Percentiles rank a stretch among this genome's conserved stretches.
Evolutionary conservation across 2,888 invertebrate genomes (phyloP).

Genomic region (Drosophila limbata): DNA sequence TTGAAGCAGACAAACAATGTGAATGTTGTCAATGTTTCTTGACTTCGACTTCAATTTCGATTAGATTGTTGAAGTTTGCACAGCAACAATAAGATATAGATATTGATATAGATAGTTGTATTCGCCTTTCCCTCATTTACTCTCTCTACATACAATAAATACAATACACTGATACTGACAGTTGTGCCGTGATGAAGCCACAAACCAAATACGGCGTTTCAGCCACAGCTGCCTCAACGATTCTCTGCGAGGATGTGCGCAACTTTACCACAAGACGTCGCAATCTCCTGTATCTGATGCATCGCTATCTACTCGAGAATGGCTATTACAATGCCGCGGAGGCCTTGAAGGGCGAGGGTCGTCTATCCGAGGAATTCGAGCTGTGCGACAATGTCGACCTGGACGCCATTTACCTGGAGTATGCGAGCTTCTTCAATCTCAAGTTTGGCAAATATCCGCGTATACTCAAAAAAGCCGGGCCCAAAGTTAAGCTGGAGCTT

Average conservation of each 20-base stretch:
- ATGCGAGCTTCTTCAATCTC: conserved; percentile 93
- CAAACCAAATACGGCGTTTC: conserved; percentile 69
- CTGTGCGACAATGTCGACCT: conserved; percentile 97
- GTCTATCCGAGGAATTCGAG: conserved; percentile 88
- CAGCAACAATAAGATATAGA: conserved; percentile 2
- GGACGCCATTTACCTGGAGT: conserved; percentile 94
- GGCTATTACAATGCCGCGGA: conserved; percentile 89
- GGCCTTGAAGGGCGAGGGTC: conserved; percentile 90
- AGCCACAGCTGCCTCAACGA: conserved; percentile 54
- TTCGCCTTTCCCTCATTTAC: neutral
- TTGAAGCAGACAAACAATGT: conserved; percentile 45
- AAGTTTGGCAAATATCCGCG: conserved; percentile 95
- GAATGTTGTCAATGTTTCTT: conserved; percentile 39
- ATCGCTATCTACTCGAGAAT: conserved; percentile 89
- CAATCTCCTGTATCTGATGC: conserved; percentile 88
- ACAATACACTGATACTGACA: neutral
- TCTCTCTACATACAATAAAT: neutral
- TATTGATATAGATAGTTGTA: neutral
- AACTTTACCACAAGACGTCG: conserved; percentile 84
- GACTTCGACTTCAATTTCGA: conserved; percentile 25
- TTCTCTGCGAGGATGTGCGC: conserved; percentile 80
- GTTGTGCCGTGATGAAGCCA: conserved; percentile 53
- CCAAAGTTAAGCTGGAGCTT: conserved; percentile 71
- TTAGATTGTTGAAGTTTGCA: conserved; percentile 29
- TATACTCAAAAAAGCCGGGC: conserved; percentile 87